Percentiles rank a stretch among this genome's conserved stretches.
phyloP scores from a whole-genome alignment of 1,140 invertebrate genomes.

The Pseudomyrmex cubaensis region DNA sequence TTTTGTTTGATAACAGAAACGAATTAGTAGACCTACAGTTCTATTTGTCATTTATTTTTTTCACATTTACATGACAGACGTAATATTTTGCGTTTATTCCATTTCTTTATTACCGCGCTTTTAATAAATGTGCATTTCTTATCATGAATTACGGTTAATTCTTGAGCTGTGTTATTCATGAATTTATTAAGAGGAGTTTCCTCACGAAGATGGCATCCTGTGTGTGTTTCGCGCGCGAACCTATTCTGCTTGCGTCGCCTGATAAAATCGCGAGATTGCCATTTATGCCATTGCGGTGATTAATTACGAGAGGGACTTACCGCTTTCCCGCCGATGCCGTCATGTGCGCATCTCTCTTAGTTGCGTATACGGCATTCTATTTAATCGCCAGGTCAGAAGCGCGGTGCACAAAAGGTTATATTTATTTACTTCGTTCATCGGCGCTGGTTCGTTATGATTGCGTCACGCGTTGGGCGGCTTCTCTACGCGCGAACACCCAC shows the following conservation, averaged over 20 bases:
- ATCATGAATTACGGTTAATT: constrained; percentile 21
- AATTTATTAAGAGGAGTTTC: constrained; percentile 26
- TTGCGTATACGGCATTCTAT: neutral
- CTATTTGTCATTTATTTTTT: too few relatives aligned
- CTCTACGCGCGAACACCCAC: constrained; percentile 56
- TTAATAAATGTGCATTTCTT: constrained; percentile 13
- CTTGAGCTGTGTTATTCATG: constrained; percentile 4
- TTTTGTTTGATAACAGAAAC: neutral
- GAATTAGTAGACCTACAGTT: neutral
- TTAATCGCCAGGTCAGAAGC: constrained; percentile 41
- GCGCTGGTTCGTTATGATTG: constrained; percentile 51
- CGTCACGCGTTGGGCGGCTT: constrained; percentile 38
- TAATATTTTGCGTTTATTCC: neutral
- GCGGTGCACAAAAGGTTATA: constrained; percentile 44
- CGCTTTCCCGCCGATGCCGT: neutral
- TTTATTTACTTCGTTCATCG: constrained; percentile 63
- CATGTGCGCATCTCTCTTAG: neutral
- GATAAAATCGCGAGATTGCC: constrained; percentile 53
- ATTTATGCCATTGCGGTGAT: constrained; percentile 42
- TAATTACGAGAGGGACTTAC: constrained; percentile 38
- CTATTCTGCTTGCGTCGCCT: constrained; percentile 40
- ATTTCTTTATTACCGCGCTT: neutral
- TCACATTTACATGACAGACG: neutral
- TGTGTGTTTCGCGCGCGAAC: constrained; percentile 5
- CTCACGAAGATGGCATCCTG: constrained; percentile 2